phyloP scores from a whole-genome alignment of 2,888 invertebrate genomes.

The Bombylius discolor region DNA sequence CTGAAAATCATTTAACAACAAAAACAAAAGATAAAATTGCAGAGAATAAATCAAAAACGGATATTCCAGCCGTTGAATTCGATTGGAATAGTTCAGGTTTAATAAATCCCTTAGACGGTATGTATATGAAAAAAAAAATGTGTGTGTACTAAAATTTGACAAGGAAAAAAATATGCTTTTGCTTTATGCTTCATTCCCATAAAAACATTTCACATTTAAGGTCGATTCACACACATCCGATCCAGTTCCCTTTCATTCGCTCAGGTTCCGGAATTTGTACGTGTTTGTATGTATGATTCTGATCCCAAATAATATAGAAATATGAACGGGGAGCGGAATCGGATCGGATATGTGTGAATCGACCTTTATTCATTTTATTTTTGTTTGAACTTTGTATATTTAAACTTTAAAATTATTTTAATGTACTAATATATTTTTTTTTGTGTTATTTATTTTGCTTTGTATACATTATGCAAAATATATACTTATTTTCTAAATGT shows the following conservation, averaged over 20 bases:
- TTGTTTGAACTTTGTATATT: too few relatives aligned
- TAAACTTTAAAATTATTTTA: too few relatives aligned
- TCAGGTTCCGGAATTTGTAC: background rate
- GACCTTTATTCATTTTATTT: too few relatives aligned
- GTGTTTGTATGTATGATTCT: too few relatives aligned
- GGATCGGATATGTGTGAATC: too few relatives aligned
- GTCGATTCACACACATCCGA: background rate
- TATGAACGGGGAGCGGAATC: too few relatives aligned
- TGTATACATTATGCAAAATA: too few relatives aligned
- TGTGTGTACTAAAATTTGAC: too few relatives aligned
- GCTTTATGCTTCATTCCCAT: conserved; percentile 8
- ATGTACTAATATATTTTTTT: too few relatives aligned
- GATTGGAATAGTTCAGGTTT: conserved; percentile 63
- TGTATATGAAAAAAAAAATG: conserved; percentile 20
- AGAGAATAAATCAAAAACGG: conserved; percentile 16
- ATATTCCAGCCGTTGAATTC: conserved; percentile 53
- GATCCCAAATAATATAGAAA: too few relatives aligned
- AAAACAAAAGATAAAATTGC: background rate
- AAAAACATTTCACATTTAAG: conserved; percentile 12
- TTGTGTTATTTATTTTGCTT: too few relatives aligned
- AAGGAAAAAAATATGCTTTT: conserved; percentile 1
- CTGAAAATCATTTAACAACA: conserved; percentile 10
- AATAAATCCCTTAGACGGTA: conserved; percentile 57
- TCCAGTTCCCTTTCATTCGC: conserved; percentile 8
- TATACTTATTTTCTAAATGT: too few relatives aligned